Evolutionary conservation across 2,797 vertebrate genomes (phyloP).

Genomic region (Thripadectes ignobilis): DNA sequence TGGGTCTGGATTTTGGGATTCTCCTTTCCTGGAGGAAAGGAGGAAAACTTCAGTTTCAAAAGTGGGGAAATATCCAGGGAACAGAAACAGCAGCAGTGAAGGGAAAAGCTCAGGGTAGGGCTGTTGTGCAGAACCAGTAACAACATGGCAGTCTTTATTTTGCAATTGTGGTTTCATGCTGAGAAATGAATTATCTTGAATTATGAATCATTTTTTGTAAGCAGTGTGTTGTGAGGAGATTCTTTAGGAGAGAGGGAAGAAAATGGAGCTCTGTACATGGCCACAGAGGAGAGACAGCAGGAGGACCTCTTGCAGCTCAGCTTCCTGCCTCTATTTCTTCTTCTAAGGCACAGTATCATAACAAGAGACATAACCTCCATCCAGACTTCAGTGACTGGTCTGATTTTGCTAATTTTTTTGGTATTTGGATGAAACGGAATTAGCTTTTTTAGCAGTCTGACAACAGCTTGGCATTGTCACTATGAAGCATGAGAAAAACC

Average conservation of each 20-base stretch:
- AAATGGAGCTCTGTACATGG: background rate
- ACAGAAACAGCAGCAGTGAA: background rate
- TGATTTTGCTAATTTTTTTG: background rate
- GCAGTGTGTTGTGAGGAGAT: background rate
- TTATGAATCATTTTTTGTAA: background rate
- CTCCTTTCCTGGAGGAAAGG: background rate
- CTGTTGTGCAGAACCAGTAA: background rate
- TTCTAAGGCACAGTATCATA: background rate
- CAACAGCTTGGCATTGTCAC: constrained; percentile 45
- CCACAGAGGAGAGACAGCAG: background rate
- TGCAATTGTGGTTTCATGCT: background rate
- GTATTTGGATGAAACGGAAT: background rate
- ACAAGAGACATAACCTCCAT: background rate
- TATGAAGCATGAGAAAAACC: constrained; percentile 36
- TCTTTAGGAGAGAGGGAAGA: background rate
- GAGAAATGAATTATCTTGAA: background rate
- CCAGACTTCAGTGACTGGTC: background rate
- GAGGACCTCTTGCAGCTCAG: background rate
- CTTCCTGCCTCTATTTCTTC: background rate
- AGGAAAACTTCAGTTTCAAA: background rate
- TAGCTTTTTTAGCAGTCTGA: background rate
- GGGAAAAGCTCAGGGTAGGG: background rate
- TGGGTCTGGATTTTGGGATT: background rate
- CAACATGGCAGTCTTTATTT: background rate
- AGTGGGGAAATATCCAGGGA: background rate